phyloP scores from a whole-genome alignment of 2,797 vertebrate species.

The Darevskia nairensis region DNA sequence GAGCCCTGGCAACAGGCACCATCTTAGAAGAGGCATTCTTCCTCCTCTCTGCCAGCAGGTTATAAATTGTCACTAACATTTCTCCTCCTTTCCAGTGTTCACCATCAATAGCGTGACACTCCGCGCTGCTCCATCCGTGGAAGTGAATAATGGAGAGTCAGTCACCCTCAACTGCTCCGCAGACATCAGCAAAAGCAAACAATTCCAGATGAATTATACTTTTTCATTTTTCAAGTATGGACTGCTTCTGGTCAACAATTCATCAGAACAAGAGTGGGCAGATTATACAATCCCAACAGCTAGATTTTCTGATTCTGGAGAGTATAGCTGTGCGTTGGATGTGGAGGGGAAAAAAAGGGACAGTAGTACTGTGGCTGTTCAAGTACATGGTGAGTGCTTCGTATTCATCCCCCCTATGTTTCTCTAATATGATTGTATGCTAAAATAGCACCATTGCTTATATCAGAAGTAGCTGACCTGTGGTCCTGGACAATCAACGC shows the following conservation, averaged over 20 bases:
- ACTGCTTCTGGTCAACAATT: constrained; percentile 46
- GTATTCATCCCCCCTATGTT: background rate
- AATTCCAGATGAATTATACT: constrained; percentile 55
- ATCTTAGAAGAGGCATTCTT: background rate
- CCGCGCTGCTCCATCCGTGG: constrained; percentile 47
- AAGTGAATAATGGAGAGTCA: constrained; percentile 71
- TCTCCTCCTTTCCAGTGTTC: constrained; percentile 68
- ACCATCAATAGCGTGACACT: constrained; percentile 78
- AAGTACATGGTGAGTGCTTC: constrained; percentile 72
- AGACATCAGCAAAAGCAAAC: constrained; percentile 72
- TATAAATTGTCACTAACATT: constrained; percentile 33
- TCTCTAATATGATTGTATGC: background rate
- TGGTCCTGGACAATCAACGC: too few species aligned
- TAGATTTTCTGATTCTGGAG: constrained; percentile 72
- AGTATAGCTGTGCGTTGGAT: constrained; percentile 72
- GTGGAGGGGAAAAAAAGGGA: constrained; percentile 60
- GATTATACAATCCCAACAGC: constrained; percentile 58
- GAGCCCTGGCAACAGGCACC: background rate
- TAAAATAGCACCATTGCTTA: background rate
- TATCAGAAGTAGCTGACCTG: too few species aligned
- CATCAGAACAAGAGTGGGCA: constrained; percentile 49
- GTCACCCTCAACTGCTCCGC: constrained; percentile 71
- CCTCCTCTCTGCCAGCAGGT: background rate
- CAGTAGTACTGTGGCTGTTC: constrained; percentile 45
- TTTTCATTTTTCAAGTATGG: constrained; percentile 74